Conservation (phyloP, 2,113 vertebrate species). For the Abramis brama region DNA sequence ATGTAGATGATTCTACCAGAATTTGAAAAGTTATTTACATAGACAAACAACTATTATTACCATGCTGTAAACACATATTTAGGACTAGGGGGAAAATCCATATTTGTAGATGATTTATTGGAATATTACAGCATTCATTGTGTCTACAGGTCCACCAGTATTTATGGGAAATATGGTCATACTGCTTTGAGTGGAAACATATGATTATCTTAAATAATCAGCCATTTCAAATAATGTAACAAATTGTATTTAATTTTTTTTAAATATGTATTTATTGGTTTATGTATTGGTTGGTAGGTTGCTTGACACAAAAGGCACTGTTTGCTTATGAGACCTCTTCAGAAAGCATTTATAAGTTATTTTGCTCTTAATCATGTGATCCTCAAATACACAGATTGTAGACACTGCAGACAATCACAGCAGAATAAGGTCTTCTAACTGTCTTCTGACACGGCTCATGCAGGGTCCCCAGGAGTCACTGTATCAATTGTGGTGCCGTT, state of each 20-base stretch:
- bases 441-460: slow-evolving; percentile 83
- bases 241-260: too few species aligned
- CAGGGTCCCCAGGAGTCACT: slow-evolving; percentile 89
- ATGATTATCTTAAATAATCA: neutral
- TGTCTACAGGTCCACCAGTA: neutral
- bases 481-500: slow-evolving; percentile 93
- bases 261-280: too few species aligned
- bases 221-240: too few species aligned
- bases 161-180: neutral
- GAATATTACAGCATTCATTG: neutral
- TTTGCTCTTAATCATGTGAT: neutral
- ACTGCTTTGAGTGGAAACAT: neutral
- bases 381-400: neutral
- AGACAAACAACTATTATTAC: neutral
- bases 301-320: neutral
- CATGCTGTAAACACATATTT: neutral
- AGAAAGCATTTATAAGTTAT: neutral
- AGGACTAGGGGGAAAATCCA: neutral
- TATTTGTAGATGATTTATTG: neutral
- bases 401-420: neutral
- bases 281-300: neutral
- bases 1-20: neutral
- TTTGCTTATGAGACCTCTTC: neutral
- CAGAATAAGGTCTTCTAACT: slow-evolving; percentile 80
- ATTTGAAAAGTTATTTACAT: neutral